Evolutionary conservation across 2,888 invertebrate genomes (phyloP).

Genomic region (Phyto melanocephala): DNA sequence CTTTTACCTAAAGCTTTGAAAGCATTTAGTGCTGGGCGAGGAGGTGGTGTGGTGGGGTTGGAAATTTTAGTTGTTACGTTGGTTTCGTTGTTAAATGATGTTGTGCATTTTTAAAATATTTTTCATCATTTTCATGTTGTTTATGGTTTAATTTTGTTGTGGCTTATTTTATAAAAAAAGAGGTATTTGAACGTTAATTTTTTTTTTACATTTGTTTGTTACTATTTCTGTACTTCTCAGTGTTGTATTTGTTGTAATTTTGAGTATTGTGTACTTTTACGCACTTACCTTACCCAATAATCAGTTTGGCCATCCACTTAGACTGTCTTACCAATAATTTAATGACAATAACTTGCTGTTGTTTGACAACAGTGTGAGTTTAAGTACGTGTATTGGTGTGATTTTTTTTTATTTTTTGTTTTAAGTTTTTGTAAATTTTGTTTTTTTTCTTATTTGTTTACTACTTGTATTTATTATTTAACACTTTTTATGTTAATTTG

Average conservation of each 20-base stretch:
- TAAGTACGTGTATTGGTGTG: constrained; percentile 28
- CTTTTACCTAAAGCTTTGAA: background rate
- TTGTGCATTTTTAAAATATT: constrained; percentile 52
- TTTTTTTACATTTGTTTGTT: constrained; percentile 14
- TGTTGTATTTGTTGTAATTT: background rate
- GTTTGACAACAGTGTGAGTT: background rate
- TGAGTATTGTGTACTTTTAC: constrained; percentile 46
- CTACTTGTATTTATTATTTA: constrained; percentile 45
- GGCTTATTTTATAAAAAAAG: background rate
- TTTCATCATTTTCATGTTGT: constrained; percentile 40
- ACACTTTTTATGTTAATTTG: constrained; percentile 39
- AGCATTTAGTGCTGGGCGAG: background rate
- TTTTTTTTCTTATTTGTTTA: constrained; percentile 39
- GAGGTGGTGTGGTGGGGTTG: background rate
- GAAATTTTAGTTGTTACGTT: constrained; percentile 35
- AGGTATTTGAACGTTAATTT: constrained; percentile 51
- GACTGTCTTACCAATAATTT: constrained; percentile 26
- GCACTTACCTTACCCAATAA: constrained; percentile 59
- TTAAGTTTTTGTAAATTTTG: constrained; percentile 13
- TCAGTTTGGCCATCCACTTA: constrained; percentile 3
- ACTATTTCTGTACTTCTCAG: background rate
- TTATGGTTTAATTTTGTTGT: constrained; percentile 34
- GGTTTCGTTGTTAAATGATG: constrained; percentile 54
- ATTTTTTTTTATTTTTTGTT: constrained; percentile 1
- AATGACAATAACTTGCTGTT: constrained; percentile 33